Evolutionary conservation across 1,140 invertebrate species (phyloP).

Genomic region (Lepeophtheirus salmonis): DNA sequence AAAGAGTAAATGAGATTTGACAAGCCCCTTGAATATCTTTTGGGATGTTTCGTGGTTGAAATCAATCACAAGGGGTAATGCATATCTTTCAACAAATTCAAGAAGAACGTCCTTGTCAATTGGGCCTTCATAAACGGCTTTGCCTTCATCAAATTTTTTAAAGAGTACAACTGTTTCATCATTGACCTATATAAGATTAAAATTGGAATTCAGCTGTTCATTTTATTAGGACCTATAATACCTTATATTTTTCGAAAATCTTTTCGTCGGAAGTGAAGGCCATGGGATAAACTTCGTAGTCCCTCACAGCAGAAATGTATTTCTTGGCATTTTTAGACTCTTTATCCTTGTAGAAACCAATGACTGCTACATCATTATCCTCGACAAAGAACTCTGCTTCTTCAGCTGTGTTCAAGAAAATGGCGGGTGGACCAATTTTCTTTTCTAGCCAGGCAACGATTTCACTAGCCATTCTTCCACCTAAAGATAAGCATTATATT

Average conservation of each 20-base stretch:
- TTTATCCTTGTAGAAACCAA: constrained; percentile 83
- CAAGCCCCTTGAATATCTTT: constrained; percentile 87
- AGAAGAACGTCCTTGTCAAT: constrained; percentile 45
- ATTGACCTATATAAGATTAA: neutral
- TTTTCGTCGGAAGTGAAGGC: constrained; percentile 57
- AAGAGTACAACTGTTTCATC: constrained; percentile 19
- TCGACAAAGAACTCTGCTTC: constrained; percentile 66
- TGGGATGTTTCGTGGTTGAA: constrained; percentile 93
- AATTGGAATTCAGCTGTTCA: too few species aligned
- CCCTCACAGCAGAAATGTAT: constrained; percentile 55
- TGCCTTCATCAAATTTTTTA: constrained; percentile 74
- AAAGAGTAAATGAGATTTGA: constrained; percentile 84
- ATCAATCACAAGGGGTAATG: constrained; percentile 80
- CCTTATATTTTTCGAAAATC: constrained; percentile 51
- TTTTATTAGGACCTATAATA: too few species aligned
- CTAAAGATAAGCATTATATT: constrained; percentile 51
- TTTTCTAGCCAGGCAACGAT: constrained; percentile 15
- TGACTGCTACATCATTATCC: constrained; percentile 51
- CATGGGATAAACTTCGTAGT: constrained; percentile 71
- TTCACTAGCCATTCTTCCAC: constrained; percentile 15
- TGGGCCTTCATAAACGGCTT: constrained; percentile 53
- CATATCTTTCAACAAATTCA: constrained; percentile 66
- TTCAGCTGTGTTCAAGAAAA: constrained; percentile 50
- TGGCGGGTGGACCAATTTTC: constrained; percentile 46
- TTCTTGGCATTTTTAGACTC: constrained; percentile 55